Base-by-base conservation (phyloP, 2,113 vertebrate genomes). In the Nannospalax galili region DNA sequence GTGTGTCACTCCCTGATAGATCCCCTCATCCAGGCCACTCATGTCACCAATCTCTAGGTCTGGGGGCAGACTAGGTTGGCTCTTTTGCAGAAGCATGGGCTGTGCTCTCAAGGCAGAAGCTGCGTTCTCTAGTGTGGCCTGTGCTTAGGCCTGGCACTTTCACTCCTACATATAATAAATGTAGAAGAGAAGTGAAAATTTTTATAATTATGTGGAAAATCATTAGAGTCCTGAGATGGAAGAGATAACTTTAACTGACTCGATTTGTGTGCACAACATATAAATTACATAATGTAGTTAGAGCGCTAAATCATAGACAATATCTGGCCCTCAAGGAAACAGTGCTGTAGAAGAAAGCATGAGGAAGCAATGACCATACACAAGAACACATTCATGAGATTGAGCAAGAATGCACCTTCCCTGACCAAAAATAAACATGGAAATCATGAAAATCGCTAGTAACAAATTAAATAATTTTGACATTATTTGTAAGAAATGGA, bases 121-220 rank as follows among this genome's bases (percentile, higher is more conserved):
- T n/a, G n/a, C n/a, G n/a, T n/a, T n/a, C n/a, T n/a, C n/a, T n/a
- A n/a, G n/a, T n/a, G n/a, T n/a, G n/a, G n/a, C n/a, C n/a, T n/a
- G n/a, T n/a, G n/a, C n/a, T n/a, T n/a, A n/a, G n/a, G n/a, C n/a
- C n/a, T n/a, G n/a, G n/a, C n/a, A n/a, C n/a, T n/a, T n/a, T n/a
- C n/a, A n/a, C n/a, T n/a, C n/a, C n/a, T n/a, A n/a, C n/a, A n/a
- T 73, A 45, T 48, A 15, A 91, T 96, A 75, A 84, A 87, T 87
- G 26, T 4, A 73, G 3, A 28, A 69, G 69, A 72, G 86, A 89
- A 65, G 7, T 58, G 22, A 90, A 81, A 40, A 3, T 9, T 69
- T 90, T 35, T 85, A 28, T 19, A 95, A 92, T 67, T 90, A 60
- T 30, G 52, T n/a, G 74, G 20, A 94, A 92, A 85, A 45, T 81